A percentile compares a stretch with the other conserved stretches of the same genome.
Conservation (phyloP, 2,888 invertebrate species). For the Limnephilus lunatus region DNA sequence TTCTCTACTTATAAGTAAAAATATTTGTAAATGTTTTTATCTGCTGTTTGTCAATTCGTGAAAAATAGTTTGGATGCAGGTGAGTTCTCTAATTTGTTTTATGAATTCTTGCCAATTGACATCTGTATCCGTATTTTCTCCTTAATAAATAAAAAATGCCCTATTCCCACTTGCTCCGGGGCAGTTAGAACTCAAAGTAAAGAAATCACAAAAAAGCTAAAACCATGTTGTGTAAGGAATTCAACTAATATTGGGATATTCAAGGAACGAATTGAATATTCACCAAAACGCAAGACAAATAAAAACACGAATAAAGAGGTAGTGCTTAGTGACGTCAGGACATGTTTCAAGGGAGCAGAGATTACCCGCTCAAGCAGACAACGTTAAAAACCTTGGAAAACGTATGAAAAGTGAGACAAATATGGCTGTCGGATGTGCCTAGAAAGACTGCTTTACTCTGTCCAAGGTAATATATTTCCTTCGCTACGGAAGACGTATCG, state of each 20-base stretch:
- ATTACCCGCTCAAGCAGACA: background rate
- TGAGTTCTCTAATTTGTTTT: too few species aligned
- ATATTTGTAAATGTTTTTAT: too few species aligned
- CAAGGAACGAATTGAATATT: background rate
- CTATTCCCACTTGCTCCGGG: background rate
- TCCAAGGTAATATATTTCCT: constrained; percentile 7
- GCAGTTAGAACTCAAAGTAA: background rate
- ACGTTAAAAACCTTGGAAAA: constrained; percentile 2
- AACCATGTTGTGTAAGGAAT: background rate
- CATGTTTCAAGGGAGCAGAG: background rate
- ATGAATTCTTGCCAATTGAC: too few species aligned
- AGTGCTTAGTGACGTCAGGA: background rate
- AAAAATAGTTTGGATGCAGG: too few species aligned
- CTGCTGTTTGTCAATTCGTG: too few species aligned
- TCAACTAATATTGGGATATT: background rate
- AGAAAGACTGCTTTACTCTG: constrained; percentile 14
- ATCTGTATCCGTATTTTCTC: too few species aligned
- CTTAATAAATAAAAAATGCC: too few species aligned
- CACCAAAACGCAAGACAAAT: background rate
- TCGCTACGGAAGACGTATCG: constrained; percentile 15
- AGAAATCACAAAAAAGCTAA: background rate
- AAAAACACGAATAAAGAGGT: background rate
- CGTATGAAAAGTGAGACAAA: constrained; percentile 40
- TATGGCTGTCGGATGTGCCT: constrained; percentile 16
- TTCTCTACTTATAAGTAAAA: too few species aligned